phyloP scores from a whole-genome alignment of 2,797 vertebrate genomes.

The Cuniculus paca region DNA sequence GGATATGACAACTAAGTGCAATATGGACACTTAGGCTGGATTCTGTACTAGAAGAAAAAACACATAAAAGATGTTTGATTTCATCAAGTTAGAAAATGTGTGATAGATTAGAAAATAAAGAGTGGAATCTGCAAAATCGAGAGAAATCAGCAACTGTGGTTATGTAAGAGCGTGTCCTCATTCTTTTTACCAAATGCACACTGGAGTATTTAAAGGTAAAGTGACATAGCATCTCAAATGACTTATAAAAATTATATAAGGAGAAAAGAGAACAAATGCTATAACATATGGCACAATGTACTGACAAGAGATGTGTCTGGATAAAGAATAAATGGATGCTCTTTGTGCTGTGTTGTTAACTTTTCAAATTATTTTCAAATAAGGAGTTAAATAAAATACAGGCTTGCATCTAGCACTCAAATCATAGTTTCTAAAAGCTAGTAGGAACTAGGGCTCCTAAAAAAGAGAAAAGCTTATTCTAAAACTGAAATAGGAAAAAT shows the following conservation, averaged over 20 bases:
- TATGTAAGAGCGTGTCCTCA: not conserved
- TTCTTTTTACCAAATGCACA: not conserved
- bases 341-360: conserved; percentile 12
- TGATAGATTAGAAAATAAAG: not conserved
- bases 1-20: not conserved
- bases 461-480: not conserved
- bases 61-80: not conserved
- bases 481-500: not conserved
- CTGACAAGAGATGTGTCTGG: not conserved
- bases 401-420: not conserved
- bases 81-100: conserved; percentile 26
- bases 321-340: conserved; percentile 14
- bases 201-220: not conserved
- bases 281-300: not conserved
- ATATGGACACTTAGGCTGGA: not conserved
- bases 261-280: not conserved
- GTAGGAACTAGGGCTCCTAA: not conserved
- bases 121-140: not conserved
- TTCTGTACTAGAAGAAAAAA: not conserved
- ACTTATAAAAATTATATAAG: conserved; percentile 26
- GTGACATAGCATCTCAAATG: not conserved
- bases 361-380: conserved; percentile 45
- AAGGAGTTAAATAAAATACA: conserved; percentile 20
- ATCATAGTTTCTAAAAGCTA: not conserved
- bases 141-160: not conserved